Base-by-base conservation (phyloP, 2,113 vertebrate genomes). In the Gallinago jamesoni region DNA sequence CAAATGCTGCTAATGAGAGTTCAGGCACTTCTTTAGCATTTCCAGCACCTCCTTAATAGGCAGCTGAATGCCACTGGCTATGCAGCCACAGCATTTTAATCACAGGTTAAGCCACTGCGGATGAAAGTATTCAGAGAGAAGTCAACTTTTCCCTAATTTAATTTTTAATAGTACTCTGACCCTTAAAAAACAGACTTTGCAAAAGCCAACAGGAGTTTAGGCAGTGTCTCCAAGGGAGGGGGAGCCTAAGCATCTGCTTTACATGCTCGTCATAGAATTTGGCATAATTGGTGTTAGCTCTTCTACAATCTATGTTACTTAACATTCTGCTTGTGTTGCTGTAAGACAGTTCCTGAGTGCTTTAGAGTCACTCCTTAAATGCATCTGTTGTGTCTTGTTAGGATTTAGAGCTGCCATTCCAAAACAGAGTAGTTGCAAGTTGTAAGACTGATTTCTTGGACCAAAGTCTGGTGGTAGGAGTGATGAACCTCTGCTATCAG, bases 1-100 rank as follows among this genome's bases (percentile, higher is more conserved):
- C 86, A 94, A 96, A 91, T 25, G 21, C 56, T 79, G 60, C 69
- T 94, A 95, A 94, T 89, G 91, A 94, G 89, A 55, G 87, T 45
- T 84, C 95, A 93, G 70, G 18, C 82, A 64, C 33, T 73, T 37
- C 69, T 87, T 94, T 4, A 81, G 53, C 15, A 2, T 63, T 53
- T 84, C 56, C 66, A 94, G 66, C 81, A 73, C 48, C 62, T 85
- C 74, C 39, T 60, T 67, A 35, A 60, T 3, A 48, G 43, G 63
- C 60, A 93, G 63, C 60, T 81, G 73, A 89, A 91, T 45, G 73
- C 60, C 84, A 84, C 56, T 43, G 20, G 68, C 76, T 63, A 47
- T 30, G 64, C 83, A 80, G 35, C 28, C 84, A 37, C 43, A 17
- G 66, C 57, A 87, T 79, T 72, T 84, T 79, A 91, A 96, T 89